Percentiles rank a stretch among this genome's conserved stretches.
Conservation (phyloP, 2,797 vertebrate species). For the Rhabdomys pumilio region DNA sequence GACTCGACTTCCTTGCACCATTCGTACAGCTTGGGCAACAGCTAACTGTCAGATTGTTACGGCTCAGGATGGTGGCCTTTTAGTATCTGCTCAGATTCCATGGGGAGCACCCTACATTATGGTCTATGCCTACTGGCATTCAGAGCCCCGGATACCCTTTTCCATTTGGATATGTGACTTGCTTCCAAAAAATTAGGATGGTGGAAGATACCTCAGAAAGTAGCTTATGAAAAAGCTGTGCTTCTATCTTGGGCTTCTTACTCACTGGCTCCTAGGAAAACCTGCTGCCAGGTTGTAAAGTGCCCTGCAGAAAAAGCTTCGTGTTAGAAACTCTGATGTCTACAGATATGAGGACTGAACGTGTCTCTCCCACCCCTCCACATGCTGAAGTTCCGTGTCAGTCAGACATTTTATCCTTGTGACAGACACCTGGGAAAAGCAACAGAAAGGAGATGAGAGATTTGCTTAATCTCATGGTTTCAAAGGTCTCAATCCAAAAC, state of each 20-base stretch:
- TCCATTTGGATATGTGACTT: neutral
- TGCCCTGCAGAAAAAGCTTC: neutral
- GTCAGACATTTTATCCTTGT: neutral
- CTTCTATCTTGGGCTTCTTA: neutral
- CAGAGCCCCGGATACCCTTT: neutral
- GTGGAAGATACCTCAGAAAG: conserved; percentile 28
- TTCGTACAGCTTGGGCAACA: neutral
- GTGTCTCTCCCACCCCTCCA: too few species aligned
- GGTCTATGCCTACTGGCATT: conserved; percentile 4
- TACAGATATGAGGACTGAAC: neutral
- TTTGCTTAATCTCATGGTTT: neutral
- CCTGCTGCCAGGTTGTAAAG: neutral
- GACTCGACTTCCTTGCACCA: conserved; percentile 4
- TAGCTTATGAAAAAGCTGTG: conserved; percentile 8
- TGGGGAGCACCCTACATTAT: neutral
- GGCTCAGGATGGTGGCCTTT: neutral
- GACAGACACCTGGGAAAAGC: neutral
- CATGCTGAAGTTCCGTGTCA: neutral
- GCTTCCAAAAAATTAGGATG: neutral
- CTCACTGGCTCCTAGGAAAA: neutral
- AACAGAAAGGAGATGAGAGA: neutral
- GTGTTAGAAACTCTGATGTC: neutral
- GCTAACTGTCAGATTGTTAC: neutral
- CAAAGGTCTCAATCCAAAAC: neutral
- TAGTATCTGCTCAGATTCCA: neutral